Evolutionary conservation across 92 coral and sea anemone species (phyloP).

Genomic region (Galaxea fascicularis): DNA sequence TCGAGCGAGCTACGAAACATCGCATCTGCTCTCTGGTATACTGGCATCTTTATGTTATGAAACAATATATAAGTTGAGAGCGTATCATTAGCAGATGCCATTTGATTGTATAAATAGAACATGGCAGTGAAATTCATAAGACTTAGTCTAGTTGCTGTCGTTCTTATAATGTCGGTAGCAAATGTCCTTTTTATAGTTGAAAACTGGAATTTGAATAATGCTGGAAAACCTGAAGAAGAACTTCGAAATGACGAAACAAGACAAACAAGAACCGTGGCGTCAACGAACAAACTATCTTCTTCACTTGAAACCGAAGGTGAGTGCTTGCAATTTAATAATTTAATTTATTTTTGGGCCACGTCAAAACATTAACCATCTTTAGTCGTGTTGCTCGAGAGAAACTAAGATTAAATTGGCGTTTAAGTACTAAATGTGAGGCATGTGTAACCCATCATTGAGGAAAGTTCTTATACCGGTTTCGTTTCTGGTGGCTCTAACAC

Average conservation of each 20-base stretch:
- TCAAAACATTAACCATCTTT: too few relatives aligned
- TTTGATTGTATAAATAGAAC: not conserved
- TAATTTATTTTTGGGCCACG: too few relatives aligned
- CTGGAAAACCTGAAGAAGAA: not conserved
- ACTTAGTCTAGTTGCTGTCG: conserved; percentile 3
- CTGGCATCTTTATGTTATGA: not conserved
- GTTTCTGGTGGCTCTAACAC: too few relatives aligned
- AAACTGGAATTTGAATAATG: conserved; percentile 11
- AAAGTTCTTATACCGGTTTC: too few relatives aligned
- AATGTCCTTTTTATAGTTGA: conserved; percentile 14
- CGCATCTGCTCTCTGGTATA: not conserved
- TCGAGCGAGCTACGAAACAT: too few relatives aligned
- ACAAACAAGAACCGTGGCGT: too few relatives aligned
- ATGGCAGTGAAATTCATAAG: conserved; percentile 26
- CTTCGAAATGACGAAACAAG: not conserved
- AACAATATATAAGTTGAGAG: not conserved
- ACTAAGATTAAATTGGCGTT: too few relatives aligned
- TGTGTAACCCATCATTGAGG: too few relatives aligned
- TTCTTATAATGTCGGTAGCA: conserved; percentile 17
- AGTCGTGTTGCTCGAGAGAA: too few relatives aligned
- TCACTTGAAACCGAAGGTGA: not conserved
- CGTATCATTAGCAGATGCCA: too few relatives aligned
- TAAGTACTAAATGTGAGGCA: too few relatives aligned
- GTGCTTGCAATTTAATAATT: not conserved
- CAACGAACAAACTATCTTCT: not conserved